Conservation (phyloP, 2,888 invertebrate genomes). For the Morinoia aosen region DNA sequence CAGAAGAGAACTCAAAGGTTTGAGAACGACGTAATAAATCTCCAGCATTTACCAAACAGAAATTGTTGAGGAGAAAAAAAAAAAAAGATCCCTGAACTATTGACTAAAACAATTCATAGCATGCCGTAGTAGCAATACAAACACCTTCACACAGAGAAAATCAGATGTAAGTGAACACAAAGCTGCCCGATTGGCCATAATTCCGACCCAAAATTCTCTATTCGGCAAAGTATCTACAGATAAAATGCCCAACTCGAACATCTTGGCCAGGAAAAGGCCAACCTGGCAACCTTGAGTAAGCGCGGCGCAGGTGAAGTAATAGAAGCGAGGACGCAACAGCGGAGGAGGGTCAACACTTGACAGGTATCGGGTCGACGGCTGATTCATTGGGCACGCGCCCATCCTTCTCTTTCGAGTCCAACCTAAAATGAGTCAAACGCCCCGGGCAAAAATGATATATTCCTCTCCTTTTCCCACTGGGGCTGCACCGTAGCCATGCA, state of each 20-base stretch:
- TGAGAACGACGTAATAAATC: neutral
- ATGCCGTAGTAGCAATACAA: neutral
- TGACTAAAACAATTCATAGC: neutral
- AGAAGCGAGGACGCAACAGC: neutral
- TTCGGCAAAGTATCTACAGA: too few species aligned
- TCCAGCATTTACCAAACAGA: neutral
- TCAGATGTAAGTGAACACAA: neutral
- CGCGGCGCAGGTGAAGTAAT: neutral
- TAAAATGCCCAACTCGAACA: too few species aligned
- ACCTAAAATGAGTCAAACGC: constrained; percentile 50
- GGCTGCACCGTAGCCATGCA: neutral
- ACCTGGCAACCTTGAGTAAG: neutral
- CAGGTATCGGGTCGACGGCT: constrained; percentile 33
- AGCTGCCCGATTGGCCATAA: too few species aligned
- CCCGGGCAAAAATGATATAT: constrained; percentile 48
- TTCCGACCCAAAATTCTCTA: too few species aligned
- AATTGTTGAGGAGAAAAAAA: neutral
- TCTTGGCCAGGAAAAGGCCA: too few species aligned
- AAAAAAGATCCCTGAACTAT: neutral
- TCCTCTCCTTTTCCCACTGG: constrained; percentile 8
- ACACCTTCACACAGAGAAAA: neutral
- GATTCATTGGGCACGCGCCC: constrained; percentile 47
- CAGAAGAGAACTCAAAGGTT: neutral
- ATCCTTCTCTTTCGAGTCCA: constrained; percentile 50
- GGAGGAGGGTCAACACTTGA: constrained; percentile 38